Conservation (phyloP, 2,113 vertebrate genomes). For the human (Homo sapiens) region GRCh38 chr6:125562501-125563000, state of each 20-base stretch:
- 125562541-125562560: not conserved
- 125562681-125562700: not conserved
- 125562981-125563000: not conserved
- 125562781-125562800: not conserved
- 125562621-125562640: not conserved
- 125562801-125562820: not conserved
- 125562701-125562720: not conserved
- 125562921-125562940: not conserved
- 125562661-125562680: not conserved
- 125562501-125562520: slow-evolving; percentile 17
- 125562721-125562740: not conserved
- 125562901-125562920: not conserved
- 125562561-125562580: not conserved
- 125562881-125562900: not conserved
- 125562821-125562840: not conserved
- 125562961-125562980: not conserved
- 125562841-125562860: not conserved
- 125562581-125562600: not conserved
- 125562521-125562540: not conserved
- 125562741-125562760: not conserved
- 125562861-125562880: not conserved
- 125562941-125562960: not conserved
- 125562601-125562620: not conserved
- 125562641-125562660: not conserved
- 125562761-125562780: not conserved